Percentiles rank a stretch among this genome's conserved stretches.
Conservation (phyloP, 2,797 vertebrate genomes). For the Pipistrellus nathusii region DNA sequence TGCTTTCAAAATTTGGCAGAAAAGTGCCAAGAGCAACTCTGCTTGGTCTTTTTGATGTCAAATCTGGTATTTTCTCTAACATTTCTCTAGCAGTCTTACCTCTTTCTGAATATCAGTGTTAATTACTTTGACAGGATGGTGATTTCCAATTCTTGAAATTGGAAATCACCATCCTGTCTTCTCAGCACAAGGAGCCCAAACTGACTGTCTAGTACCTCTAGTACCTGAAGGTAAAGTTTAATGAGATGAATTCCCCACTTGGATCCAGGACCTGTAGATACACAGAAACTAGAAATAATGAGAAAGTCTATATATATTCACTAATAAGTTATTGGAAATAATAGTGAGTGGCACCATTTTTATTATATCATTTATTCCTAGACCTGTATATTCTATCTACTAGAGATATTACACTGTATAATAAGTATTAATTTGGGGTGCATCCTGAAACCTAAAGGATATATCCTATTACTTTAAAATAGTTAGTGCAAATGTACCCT, state of each 20-base stretch:
- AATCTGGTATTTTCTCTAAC: not conserved
- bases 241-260: not conserved
- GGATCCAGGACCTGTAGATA: not conserved
- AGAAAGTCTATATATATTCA: not conserved
- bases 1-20: not conserved
- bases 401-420: not conserved
- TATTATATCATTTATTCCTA: not conserved
- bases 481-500: not conserved
- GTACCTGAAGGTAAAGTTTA: not conserved
- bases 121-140: not conserved
- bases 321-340: not conserved
- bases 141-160: not conserved
- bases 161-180: too few species aligned
- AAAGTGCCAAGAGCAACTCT: not conserved
- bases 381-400: not conserved
- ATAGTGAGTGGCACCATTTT: not conserved
- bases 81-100: not conserved
- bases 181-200: not conserved
- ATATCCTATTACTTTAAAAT: not conserved
- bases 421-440: not conserved
- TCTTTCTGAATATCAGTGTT: not conserved
- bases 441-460: not conserved
- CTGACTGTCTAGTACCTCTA: not conserved
- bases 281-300: not conserved
- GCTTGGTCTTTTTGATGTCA: not conserved